Evolutionary conservation across 2,113 vertebrate genomes (phyloP).

Genomic region (Apus apus): DNA sequence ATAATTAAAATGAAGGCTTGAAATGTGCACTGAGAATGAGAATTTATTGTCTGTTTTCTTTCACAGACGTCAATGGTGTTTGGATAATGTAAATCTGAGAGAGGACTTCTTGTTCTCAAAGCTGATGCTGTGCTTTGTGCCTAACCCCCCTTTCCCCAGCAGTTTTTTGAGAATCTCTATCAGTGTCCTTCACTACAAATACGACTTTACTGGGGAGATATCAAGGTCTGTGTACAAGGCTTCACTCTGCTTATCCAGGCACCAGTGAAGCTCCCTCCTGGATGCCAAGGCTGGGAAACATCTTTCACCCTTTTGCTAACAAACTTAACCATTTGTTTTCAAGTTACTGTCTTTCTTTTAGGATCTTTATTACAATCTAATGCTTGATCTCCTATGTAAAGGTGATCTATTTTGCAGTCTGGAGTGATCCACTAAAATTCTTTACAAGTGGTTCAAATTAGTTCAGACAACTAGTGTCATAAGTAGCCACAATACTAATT

Average conservation of each 20-base stretch:
- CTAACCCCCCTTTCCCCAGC: not conserved
- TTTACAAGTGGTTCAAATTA: not conserved
- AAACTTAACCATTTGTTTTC: constrained; percentile 38
- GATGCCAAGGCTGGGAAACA: constrained; percentile 69
- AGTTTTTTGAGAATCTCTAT: constrained; percentile 79
- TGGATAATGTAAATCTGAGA: constrained; percentile 59
- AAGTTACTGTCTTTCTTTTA: not conserved
- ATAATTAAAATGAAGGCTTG: constrained; percentile 49
- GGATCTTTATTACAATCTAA: not conserved
- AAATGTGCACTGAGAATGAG: not conserved
- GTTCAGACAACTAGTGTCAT: not conserved
- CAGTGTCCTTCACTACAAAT: constrained; percentile 78
- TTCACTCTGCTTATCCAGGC: constrained; percentile 74
- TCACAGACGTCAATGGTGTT: constrained; percentile 71
- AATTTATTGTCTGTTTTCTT: constrained; percentile 66
- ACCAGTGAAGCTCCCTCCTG: constrained; percentile 34
- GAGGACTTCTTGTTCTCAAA: constrained; percentile 80
- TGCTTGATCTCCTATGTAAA: not conserved
- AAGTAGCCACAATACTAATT: not conserved
- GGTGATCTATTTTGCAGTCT: not conserved
- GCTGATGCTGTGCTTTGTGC: constrained; percentile 61
- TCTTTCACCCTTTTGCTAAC: not conserved
- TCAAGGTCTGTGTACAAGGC: constrained; percentile 89
- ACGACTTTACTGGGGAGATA: constrained; percentile 61
- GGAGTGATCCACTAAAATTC: not conserved